Conservation (phyloP, 2,113 vertebrate genomes). For the Indicator maculatus region DNA sequence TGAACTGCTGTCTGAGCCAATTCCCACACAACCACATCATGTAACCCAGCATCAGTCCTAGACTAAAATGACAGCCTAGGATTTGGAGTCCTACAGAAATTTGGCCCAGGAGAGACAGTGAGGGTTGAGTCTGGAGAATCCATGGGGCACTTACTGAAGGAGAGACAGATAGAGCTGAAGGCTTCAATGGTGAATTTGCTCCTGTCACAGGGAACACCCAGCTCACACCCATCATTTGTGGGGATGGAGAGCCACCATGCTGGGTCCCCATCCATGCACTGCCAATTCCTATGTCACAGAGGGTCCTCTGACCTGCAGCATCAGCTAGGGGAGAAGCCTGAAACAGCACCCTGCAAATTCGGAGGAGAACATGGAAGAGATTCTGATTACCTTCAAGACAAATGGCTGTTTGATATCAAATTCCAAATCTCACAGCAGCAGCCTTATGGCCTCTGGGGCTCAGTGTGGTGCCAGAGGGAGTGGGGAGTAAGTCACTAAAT, state of each 20-base stretch:
- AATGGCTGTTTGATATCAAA: background rate
- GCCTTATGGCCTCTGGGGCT: background rate
- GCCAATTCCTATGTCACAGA: background rate
- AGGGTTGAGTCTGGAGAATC: background rate
- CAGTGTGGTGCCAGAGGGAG: background rate
- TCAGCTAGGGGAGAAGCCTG: background rate
- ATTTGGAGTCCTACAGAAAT: background rate
- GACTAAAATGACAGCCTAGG: background rate
- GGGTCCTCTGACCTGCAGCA: background rate
- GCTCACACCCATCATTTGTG: accelerated
- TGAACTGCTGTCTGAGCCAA: accelerated
- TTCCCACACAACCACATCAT: accelerated
- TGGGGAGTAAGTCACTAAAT: background rate
- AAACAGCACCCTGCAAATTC: background rate
- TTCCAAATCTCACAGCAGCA: background rate
- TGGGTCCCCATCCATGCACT: background rate
- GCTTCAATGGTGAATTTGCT: background rate
- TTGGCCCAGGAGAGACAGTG: background rate
- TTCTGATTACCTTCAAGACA: background rate
- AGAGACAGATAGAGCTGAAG: background rate
- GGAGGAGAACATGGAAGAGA: background rate
- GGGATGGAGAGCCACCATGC: background rate
- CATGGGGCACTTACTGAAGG: background rate
- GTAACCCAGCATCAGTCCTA: background rate
- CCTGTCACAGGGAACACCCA: accelerated